phyloP scores from a whole-genome alignment of 2,888 invertebrate genomes.

The Agrochola macilenta region DNA sequence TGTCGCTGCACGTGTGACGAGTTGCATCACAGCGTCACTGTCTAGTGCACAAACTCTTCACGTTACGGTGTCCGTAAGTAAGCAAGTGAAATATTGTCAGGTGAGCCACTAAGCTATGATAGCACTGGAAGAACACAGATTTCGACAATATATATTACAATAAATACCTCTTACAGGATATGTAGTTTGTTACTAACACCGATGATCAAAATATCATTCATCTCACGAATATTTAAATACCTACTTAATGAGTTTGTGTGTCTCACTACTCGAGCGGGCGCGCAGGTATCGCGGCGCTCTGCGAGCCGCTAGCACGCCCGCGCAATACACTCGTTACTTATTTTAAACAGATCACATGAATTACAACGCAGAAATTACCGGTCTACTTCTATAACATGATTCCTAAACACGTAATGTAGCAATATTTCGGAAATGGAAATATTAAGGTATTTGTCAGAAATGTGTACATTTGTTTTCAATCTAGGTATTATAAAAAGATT shows the following conservation, averaged over 20 bases:
- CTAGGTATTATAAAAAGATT: slow-evolving; percentile 75
- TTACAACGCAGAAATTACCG: slow-evolving; percentile 49
- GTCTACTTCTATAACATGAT: slow-evolving; percentile 60
- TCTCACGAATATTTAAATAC: slow-evolving; percentile 72
- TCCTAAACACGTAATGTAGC: slow-evolving; percentile 51
- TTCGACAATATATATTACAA: slow-evolving; percentile 78
- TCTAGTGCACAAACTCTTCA: background rate
- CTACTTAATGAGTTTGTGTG: slow-evolving; percentile 68
- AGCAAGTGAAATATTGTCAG: slow-evolving; percentile 82
- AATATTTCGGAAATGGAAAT: slow-evolving; percentile 56
- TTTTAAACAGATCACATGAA: slow-evolving; percentile 44
- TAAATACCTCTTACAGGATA: slow-evolving; percentile 79
- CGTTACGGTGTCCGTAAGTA: slow-evolving; percentile 38
- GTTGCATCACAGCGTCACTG: slow-evolving; percentile 15
- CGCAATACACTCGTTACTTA: slow-evolving; percentile 34
- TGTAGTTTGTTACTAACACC: slow-evolving; percentile 85
- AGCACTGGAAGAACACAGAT: slow-evolving; percentile 88
- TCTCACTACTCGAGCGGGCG: slow-evolving; percentile 63
- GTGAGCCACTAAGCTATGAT: slow-evolving; percentile 80
- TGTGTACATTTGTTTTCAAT: slow-evolving; percentile 70
- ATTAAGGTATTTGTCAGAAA: slow-evolving; percentile 70
- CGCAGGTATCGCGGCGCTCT: slow-evolving; percentile 1
- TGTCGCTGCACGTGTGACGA: slow-evolving; percentile 4
- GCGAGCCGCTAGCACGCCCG: background rate
- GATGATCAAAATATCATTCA: slow-evolving; percentile 77